phyloP scores from a whole-genome alignment of 2,113 vertebrate species.

The Pterocles gutturalis region DNA sequence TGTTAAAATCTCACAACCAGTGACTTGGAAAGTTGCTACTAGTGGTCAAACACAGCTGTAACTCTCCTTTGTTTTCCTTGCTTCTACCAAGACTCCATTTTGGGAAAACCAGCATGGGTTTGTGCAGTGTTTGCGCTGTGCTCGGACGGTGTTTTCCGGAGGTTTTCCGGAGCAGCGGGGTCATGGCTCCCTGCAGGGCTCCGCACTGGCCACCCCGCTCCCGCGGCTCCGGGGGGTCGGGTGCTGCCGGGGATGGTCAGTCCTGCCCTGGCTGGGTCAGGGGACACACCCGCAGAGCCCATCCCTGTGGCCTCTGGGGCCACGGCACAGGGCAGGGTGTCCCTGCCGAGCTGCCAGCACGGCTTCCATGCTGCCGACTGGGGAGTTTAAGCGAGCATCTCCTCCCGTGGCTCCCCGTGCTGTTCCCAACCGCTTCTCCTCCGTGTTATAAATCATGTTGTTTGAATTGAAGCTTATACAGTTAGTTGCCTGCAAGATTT shows the following conservation, averaged over 20 bases:
- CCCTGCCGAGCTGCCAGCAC: accelerated
- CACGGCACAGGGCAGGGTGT: accelerated
- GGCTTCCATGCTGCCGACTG: accelerated
- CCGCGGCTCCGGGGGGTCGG: not conserved
- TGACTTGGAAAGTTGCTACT: not conserved
- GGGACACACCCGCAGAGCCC: not conserved
- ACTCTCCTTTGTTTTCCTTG: accelerated
- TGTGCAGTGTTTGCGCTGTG: not conserved
- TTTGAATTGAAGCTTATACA: slow-evolving; percentile 39
- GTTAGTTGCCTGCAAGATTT: slow-evolving; percentile 64
- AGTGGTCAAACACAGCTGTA: accelerated
- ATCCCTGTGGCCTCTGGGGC: not conserved
- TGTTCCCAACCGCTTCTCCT: not conserved
- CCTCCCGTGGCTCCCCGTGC: not conserved
- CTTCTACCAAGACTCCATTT: not conserved
- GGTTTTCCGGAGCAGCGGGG: accelerated
- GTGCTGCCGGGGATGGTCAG: not conserved
- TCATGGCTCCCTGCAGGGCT: not conserved
- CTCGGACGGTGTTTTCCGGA: accelerated
- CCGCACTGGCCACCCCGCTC: not conserved
- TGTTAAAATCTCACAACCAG: not conserved
- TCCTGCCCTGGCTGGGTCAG: accelerated
- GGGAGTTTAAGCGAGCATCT: not conserved
- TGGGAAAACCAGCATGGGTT: accelerated
- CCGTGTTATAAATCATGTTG: not conserved